Conservation (phyloP, 2,888 invertebrate genomes). For the Gibbula magus region DNA sequence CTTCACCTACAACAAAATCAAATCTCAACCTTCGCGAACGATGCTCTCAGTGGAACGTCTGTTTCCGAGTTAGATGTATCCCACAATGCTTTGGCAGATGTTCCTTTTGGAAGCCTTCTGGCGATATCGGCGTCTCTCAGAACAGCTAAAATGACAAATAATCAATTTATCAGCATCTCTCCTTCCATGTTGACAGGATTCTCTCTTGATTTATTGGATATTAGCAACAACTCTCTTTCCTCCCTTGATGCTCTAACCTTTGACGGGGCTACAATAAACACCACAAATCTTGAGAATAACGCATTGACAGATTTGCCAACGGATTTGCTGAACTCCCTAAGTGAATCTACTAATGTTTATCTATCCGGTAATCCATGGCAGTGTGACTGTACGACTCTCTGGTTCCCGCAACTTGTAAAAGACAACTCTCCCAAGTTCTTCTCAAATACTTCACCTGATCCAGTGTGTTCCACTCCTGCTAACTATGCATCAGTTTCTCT, state of each 20-base stretch:
- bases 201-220: not conserved
- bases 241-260: not conserved
- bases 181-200: not conserved
- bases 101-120: not conserved
- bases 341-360: not conserved
- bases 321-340: not conserved
- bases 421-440: not conserved
- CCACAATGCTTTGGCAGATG: not conserved
- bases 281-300: constrained; percentile 8
- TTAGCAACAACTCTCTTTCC: not conserved
- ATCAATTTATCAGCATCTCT: not conserved
- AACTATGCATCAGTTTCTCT: not conserved
- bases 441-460: not conserved
- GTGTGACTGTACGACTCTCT: constrained; percentile 16
- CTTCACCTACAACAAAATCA: constrained; percentile 49
- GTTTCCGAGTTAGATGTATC: not conserved
- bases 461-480: not conserved
- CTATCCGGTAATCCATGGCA: constrained; percentile 1
- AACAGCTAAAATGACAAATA: not conserved
- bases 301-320: not conserved
- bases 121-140: not conserved
- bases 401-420: not conserved
- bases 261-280: not conserved
- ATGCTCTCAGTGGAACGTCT: constrained; percentile 12
- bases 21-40: not conserved